Evolutionary conservation across 2,888 invertebrate genomes (phyloP).

Genomic region (Phragmatobia fuliginosa): DNA sequence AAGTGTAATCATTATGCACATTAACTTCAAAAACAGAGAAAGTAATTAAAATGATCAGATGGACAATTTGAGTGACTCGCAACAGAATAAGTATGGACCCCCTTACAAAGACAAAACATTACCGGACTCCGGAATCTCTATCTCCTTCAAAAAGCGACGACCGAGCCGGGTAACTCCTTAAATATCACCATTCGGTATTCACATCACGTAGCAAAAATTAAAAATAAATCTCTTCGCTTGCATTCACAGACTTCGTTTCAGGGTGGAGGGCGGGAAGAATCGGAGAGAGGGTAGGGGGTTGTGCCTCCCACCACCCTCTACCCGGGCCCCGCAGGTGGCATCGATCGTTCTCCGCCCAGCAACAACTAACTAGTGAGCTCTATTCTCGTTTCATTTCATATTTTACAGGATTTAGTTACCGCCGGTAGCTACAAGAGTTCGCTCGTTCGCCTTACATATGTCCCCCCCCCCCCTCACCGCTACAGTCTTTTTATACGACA

Average conservation of each 20-base stretch:
- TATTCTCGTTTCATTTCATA: conserved; percentile 39
- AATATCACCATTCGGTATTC: conserved; percentile 32
- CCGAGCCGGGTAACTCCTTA: conserved; percentile 19
- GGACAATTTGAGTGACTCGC: not conserved
- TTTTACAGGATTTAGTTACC: conserved; percentile 19
- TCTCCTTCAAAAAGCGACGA: not conserved
- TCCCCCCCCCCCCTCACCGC: not conserved
- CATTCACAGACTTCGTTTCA: conserved; percentile 31
- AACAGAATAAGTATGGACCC: not conserved
- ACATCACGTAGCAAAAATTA: conserved; percentile 55
- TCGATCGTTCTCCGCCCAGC: conserved; percentile 56
- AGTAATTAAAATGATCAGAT: not conserved
- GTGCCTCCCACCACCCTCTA: conserved; percentile 13
- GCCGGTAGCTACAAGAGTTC: not conserved
- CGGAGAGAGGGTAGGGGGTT: not conserved
- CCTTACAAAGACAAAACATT: not conserved
- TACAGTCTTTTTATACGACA: not conserved
- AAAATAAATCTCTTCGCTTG: conserved; percentile 52
- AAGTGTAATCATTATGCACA: no score
- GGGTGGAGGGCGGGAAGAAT: conserved; percentile 10
- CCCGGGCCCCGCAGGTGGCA: conserved; percentile 44
- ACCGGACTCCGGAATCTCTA: not conserved
- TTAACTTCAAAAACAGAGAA: no score
- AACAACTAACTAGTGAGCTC: conserved; percentile 48
- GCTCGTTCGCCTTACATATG: no score